Percentiles rank a stretch among this genome's conserved stretches.
Evolutionary conservation across 2,888 invertebrate genomes (phyloP).

Genomic region (Brassicogethes aeneus): DNA sequence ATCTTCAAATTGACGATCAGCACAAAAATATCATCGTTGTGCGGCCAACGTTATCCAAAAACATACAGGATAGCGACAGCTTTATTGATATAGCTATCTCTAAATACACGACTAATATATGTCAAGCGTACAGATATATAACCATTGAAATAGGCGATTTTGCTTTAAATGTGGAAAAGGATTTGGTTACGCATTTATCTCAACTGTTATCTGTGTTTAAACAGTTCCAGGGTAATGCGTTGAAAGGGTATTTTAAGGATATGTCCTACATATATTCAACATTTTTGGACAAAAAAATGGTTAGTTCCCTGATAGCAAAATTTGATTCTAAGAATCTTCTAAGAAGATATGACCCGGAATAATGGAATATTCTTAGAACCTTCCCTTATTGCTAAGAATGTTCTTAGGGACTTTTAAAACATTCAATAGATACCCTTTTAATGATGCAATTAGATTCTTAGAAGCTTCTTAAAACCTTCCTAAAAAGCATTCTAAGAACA

Average conservation of each 20-base stretch:
- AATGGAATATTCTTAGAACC: too few species aligned
- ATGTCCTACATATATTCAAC: slow-evolving; percentile 51
- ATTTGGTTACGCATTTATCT: slow-evolving; percentile 53
- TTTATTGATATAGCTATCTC: slow-evolving; percentile 51
- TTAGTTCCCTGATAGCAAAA: too few species aligned
- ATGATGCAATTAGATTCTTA: too few species aligned
- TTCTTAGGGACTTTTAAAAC: too few species aligned
- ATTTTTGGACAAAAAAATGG: slow-evolving; percentile 41
- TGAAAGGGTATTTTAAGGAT: slow-evolving; percentile 42
- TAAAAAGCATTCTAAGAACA: too few species aligned
- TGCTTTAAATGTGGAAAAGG: slow-evolving; percentile 59
- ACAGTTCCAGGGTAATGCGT: slow-evolving; percentile 49
- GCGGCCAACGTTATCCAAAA: slow-evolving; percentile 42
- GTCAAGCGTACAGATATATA: slow-evolving; percentile 52
- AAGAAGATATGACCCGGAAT: too few species aligned
- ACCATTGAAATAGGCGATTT: slow-evolving; percentile 59
- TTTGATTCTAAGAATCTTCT: too few species aligned
- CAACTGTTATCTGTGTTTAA: slow-evolving; percentile 48
- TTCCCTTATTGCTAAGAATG: too few species aligned
- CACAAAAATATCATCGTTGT: slow-evolving; percentile 30
- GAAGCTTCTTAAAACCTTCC: too few species aligned
- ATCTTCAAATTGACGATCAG: slow-evolving; percentile 62
- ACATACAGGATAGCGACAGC: slow-evolving; percentile 48
- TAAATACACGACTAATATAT: slow-evolving; percentile 46
- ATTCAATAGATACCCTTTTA: too few species aligned